Conservation (phyloP, 1,140 invertebrate species). For the Bombus ignitus region DNA sequence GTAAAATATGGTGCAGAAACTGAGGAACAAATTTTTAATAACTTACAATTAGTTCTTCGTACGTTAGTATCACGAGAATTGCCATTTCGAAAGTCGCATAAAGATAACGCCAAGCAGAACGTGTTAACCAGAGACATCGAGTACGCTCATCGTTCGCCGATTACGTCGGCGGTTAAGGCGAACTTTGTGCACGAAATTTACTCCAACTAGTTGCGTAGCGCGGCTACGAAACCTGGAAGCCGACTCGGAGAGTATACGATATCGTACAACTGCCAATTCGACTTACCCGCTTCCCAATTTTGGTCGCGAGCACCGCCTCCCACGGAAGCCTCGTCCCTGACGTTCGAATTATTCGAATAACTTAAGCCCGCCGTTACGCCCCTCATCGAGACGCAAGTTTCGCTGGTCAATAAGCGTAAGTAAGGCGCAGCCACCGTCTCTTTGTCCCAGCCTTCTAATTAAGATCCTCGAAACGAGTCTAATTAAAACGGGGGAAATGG, state of each 20-base stretch:
- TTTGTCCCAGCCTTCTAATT: constrained; percentile 12
- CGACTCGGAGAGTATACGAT: background rate
- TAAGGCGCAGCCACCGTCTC: background rate
- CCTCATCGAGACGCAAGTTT: background rate
- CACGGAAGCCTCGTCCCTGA: background rate
- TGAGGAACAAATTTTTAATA: no score
- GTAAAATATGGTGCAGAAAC: no score
- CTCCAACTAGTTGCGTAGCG: constrained; percentile 17
- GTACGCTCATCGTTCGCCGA: constrained; percentile 33
- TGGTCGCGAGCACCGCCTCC: constrained; percentile 6
- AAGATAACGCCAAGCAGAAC: background rate
- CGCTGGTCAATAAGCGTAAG: constrained; percentile 19
- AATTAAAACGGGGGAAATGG: constrained; percentile 14
- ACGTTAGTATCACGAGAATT: no score
- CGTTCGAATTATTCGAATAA: constrained; percentile 38
- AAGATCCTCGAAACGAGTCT: constrained; percentile 16
- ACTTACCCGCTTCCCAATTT: constrained; percentile 23
- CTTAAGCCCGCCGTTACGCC: background rate
- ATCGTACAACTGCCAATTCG: constrained; percentile 39
- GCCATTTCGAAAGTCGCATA: no score
- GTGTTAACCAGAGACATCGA: constrained; percentile 36
- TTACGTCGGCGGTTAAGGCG: constrained; percentile 10
- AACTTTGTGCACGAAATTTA: constrained; percentile 16
- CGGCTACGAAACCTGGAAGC: background rate
- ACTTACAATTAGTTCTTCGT: no score